These are phyloP conservation scores for Hyposoter didymator DNA, from an alignment of 2,888 invertebrate species.

Conservation along the genomic window DNA sequence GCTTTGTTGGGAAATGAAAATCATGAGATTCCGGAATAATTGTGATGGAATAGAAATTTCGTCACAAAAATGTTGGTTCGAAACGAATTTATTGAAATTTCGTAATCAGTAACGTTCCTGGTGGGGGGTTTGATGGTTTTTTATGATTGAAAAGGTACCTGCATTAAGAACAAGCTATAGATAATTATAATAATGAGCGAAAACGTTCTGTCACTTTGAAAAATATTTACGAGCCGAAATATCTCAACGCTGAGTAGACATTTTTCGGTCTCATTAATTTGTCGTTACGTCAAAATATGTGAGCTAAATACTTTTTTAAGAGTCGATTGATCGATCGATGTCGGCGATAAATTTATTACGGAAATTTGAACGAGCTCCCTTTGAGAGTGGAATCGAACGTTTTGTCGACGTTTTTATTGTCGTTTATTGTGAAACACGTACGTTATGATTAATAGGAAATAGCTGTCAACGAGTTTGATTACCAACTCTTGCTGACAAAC, in stretches of 20 bases:
- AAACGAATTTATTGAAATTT: neutral
- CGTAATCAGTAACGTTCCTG: neutral
- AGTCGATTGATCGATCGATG: neutral
- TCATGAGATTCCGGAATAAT: neutral
- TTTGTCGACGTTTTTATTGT: neutral
- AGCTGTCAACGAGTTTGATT: neutral
- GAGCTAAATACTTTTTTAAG: neutral
- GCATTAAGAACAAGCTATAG: neutral
- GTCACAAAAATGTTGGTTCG: neutral
- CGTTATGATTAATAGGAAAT: neutral
- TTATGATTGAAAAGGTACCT: neutral
- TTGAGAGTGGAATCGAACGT: neutral
- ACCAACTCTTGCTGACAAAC: neutral
- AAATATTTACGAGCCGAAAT: neutral
- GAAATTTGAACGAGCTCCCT: neutral
- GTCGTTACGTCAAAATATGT: neutral
- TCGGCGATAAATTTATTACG: neutral
- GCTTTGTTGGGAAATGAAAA: neutral
- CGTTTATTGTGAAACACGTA: neutral
- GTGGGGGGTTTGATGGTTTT: neutral
- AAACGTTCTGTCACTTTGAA: neutral
- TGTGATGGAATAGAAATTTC: neutral
- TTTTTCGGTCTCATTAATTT: conserved; percentile 1
- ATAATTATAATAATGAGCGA: neutral
- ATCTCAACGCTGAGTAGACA: conserved; percentile 12